Base-by-base conservation (phyloP, 2,797 vertebrate genomes). In the Poeciliopsis gracilis region DNA sequence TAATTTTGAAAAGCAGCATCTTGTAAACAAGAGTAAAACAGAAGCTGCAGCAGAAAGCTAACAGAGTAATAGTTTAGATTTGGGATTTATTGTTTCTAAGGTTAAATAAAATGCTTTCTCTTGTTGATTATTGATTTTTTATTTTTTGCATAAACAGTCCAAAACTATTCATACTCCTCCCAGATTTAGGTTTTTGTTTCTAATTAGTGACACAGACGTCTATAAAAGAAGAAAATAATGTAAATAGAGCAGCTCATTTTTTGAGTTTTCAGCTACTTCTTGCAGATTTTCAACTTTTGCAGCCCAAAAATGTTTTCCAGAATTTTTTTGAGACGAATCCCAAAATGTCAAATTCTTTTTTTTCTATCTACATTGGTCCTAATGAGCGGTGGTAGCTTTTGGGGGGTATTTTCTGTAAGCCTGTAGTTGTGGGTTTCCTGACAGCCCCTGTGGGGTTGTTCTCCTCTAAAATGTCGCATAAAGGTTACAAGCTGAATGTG, bases 381-480 rank as follows among this genome's bases (percentile, higher is more conserved):
- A 51, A 51, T 53, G 10, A 10, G 51, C 2, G 1, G 23, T 51
- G 7, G 2, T 9, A 51, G 84, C 38, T 1, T 11, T 76, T 80
- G 61, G 20, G 53, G 66, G 6, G 25, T 46, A n/a, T n/a, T 45
- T 28, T 23, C 16, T 79, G 78, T 28, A 72, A 67, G 57, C 45
- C 73, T 43, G 66, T 55, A 28, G 25, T 20, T 55, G 33, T 76
- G 75, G 79, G 66, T 69, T 85, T 81, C 76, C 82, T 67, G 75
- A 84, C 86, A 63, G 72, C 41, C 86, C 85, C 88, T 72, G 69
- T 78, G 85, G 89, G 85, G 57, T 69, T 1, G 36, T 86, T 76
- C 57, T 82, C 75, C 53, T 86, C 74, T 76, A 30, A 92, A 93
- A 92, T 94, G 89, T 82, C 92, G 90, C 72, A 61, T 36, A 86